Evolutionary conservation across 2,113 vertebrate species (phyloP).

Genomic region (Pygoscelis adeliae): DNA sequence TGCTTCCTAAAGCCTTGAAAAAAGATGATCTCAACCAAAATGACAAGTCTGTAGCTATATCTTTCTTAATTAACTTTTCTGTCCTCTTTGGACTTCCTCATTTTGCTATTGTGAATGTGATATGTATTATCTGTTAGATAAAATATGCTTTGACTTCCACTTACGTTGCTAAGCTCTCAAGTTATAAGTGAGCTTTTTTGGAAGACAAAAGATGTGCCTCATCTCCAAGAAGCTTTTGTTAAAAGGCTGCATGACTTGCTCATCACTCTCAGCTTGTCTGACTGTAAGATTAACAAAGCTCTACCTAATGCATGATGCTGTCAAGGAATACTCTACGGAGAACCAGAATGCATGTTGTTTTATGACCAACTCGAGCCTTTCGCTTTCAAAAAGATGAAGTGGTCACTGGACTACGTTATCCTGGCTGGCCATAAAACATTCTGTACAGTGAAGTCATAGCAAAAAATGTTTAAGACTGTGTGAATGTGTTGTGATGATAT

Average conservation of each 20-base stretch:
- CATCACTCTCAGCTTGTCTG: background rate
- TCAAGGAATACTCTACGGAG: background rate
- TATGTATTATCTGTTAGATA: background rate
- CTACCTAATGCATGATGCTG: background rate
- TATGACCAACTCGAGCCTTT: background rate
- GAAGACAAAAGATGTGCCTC: background rate
- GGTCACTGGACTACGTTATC: background rate
- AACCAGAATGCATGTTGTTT: background rate
- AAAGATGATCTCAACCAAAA: background rate
- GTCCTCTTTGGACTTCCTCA: background rate
- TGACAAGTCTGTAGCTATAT: background rate
- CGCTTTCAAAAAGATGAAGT: background rate
- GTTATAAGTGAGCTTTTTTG: background rate
- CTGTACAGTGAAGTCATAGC: background rate
- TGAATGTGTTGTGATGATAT: background rate
- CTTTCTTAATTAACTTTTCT: background rate
- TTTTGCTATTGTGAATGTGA: background rate
- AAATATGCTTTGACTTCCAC: background rate
- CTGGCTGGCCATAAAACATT: background rate
- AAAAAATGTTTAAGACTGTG: background rate
- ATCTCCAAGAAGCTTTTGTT: background rate
- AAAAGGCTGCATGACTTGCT: background rate
- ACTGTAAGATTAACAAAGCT: background rate
- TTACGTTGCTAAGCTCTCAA: background rate
- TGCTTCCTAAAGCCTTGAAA: background rate